phyloP scores from a whole-genome alignment of 1,140 invertebrate genomes.

The Periplaneta americana region DNA sequence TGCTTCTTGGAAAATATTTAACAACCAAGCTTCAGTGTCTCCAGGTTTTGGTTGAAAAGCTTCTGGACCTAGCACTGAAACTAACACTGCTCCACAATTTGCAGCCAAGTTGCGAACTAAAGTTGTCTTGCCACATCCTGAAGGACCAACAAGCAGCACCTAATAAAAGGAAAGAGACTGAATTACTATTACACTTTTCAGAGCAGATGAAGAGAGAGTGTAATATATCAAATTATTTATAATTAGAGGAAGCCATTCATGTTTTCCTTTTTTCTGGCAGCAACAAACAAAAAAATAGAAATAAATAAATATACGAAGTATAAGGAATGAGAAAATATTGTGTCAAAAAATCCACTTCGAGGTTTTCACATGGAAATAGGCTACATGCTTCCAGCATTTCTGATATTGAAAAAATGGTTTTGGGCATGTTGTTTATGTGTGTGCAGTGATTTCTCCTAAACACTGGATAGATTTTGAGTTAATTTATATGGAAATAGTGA shows the following conservation, averaged over 20 bases:
- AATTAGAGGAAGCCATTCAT: neutral
- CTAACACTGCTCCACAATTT: neutral
- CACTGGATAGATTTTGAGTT: too few species aligned
- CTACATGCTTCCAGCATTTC: too few species aligned
- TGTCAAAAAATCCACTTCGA: neutral
- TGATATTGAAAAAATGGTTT: too few species aligned
- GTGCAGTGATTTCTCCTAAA: too few species aligned
- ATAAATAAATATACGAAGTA: neutral
- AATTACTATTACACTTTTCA: neutral
- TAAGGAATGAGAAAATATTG: neutral
- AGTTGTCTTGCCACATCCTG: conserved; percentile 18
- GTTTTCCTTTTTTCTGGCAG: neutral
- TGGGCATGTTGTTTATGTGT: too few species aligned
- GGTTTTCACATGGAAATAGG: neutral
- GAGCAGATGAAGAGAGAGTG: neutral
- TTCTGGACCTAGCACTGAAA: conserved; percentile 6
- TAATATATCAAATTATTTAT: neutral
- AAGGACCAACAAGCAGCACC: conserved; percentile 11
- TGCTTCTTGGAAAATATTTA: conserved; percentile 36
- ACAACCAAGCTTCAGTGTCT: conserved; percentile 36
- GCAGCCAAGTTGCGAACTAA: conserved; percentile 1
- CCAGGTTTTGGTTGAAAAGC: conserved; percentile 32
- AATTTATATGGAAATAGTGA: too few species aligned
- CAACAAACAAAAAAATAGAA: neutral
- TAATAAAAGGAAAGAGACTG: neutral